These are phyloP conservation scores for Tetragonisca angustula DNA, from an alignment of 2,888 invertebrate species.

Conservation along the genomic window DNA sequence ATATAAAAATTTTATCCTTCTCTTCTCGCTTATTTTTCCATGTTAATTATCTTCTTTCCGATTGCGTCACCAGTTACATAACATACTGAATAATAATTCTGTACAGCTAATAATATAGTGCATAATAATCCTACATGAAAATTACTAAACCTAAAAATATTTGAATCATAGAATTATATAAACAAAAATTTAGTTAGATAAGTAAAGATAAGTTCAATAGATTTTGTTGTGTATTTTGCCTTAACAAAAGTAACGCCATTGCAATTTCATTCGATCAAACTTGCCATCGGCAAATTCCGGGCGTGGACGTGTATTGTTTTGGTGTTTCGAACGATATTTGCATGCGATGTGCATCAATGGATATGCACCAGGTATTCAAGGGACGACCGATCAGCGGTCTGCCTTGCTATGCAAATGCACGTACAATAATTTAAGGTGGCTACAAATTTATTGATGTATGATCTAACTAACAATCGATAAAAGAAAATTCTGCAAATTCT, in stretches of 20 bases:
- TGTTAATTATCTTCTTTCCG: too few species aligned
- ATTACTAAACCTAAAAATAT: too few species aligned
- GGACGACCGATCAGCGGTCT: constrained; percentile 69
- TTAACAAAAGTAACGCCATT: constrained; percentile 21
- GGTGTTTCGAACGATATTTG: constrained; percentile 66
- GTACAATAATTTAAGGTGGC: constrained; percentile 72
- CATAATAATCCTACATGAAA: too few species aligned
- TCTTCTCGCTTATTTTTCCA: too few species aligned
- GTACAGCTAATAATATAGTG: too few species aligned
- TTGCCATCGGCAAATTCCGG: constrained; percentile 53
- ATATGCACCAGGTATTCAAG: constrained; percentile 74
- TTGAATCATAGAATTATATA: too few species aligned
- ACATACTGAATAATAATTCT: too few species aligned
- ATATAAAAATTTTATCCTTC: too few species aligned
- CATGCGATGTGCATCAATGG: constrained; percentile 66
- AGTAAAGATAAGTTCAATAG: background rate
- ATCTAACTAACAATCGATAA: constrained; percentile 50
- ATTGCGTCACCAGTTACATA: too few species aligned
- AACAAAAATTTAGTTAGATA: too few species aligned
- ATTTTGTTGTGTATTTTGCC: background rate
- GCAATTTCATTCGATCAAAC: constrained; percentile 36
- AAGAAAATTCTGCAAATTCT: constrained; percentile 5
- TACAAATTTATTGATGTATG: constrained; percentile 61
- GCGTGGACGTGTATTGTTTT: constrained; percentile 72
- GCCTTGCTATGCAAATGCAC: constrained; percentile 75